These are phyloP conservation scores for Oscheius myriophilus DNA, from an alignment of 2,888 invertebrate genomes.

Conservation along the genomic window DNA sequence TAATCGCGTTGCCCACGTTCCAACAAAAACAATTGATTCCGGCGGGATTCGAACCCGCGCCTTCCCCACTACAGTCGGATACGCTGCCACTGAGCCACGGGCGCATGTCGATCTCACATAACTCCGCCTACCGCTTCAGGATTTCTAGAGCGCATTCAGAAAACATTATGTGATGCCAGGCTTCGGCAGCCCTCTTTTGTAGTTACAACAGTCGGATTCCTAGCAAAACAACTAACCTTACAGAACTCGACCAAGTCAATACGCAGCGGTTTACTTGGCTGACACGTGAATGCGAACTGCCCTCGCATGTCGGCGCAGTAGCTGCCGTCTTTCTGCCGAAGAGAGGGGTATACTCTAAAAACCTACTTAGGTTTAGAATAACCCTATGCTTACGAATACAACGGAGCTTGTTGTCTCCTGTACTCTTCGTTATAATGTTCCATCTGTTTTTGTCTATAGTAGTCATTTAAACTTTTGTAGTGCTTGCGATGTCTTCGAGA, in stretches of 20 bases:
- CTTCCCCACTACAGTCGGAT: no score
- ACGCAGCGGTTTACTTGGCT: conserved; percentile 61
- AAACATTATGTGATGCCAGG: no score
- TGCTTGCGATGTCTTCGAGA: conserved; percentile 17
- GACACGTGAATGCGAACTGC: conserved; percentile 61
- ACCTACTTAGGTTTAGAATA: neutral
- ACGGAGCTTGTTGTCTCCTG: conserved; percentile 11
- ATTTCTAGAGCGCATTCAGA: no score
- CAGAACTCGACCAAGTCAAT: conserved; percentile 64
- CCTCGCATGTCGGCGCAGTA: conserved; percentile 58
- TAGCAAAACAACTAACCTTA: conserved; percentile 40
- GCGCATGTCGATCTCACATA: no score
- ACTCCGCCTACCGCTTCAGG: no score
- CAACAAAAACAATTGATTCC: no score
- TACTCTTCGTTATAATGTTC: conserved; percentile 16
- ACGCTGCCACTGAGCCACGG: no score
- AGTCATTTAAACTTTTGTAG: conserved; percentile 30
- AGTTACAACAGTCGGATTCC: neutral
- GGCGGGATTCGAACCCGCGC: no score
- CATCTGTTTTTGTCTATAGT: conserved; percentile 29
- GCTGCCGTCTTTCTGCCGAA: conserved; percentile 43
- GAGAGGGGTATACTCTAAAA: conserved; percentile 47
- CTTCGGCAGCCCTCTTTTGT: neutral
- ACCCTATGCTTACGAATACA: conserved; percentile 22
- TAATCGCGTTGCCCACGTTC: no score